phyloP scores from a whole-genome alignment of 1,140 invertebrate species.

The Ips nitidus region DNA sequence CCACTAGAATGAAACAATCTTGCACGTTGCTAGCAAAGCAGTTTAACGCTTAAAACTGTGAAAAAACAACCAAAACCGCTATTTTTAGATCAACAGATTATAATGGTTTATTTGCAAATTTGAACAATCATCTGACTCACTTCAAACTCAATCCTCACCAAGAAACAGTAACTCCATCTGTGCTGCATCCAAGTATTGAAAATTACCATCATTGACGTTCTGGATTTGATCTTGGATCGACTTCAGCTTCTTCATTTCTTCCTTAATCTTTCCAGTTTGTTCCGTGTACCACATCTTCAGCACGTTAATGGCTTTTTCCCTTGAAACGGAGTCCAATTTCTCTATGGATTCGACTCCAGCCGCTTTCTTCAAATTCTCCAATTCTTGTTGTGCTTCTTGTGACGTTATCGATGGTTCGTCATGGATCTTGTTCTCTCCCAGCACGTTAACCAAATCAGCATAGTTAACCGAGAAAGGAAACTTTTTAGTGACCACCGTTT shows the following conservation, averaged over 20 bases:
- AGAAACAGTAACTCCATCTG: slow-evolving; percentile 27
- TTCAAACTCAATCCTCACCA: slow-evolving; percentile 14
- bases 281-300: slow-evolving; percentile 45
- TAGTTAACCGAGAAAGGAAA: slow-evolving; percentile 46
- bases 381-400: slow-evolving; percentile 33
- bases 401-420: slow-evolving; percentile 32
- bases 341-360: slow-evolving; percentile 40
- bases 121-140: no score
- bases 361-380: slow-evolving; percentile 40
- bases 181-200: slow-evolving; percentile 38
- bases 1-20: no score
- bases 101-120: no score
- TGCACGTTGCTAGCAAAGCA: no score
- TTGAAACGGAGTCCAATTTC: slow-evolving; percentile 39
- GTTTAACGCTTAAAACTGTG: no score
- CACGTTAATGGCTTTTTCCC: slow-evolving; percentile 40
- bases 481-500: slow-evolving; percentile 18
- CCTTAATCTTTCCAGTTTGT: slow-evolving; percentile 46
- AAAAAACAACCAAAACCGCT: no score
- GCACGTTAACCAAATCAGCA: slow-evolving; percentile 38
- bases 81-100: no score
- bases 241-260: slow-evolving; percentile 43
- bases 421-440: slow-evolving; percentile 15
- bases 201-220: slow-evolving; percentile 33
- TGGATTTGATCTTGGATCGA: slow-evolving; percentile 39